Evolutionary conservation across 2,113 vertebrate species (phyloP), one percentile per base, ranked within the genome.

Genomic region (Gasterosteus aculeatus): DNA sequence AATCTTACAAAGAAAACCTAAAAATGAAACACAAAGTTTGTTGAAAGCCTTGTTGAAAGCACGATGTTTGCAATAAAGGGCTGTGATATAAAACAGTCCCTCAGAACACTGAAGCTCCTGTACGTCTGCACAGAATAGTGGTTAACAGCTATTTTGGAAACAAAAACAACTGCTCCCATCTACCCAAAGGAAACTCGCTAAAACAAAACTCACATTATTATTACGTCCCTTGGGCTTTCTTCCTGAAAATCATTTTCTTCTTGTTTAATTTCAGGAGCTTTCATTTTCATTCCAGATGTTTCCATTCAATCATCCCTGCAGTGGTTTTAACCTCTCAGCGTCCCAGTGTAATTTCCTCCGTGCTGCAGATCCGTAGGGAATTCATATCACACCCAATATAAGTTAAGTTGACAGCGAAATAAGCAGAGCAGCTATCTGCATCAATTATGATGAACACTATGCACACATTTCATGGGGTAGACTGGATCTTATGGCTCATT

Each of bases 331-430:
- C 68, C 60, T 59, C 66, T 72, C 44, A 53, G 38, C 72, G 59
- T 71, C 59, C 10, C 18, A n/a, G 29, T 47, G 35, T 62, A 78
- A 84, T 70, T 61, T 49, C 70, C 63, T 77, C 38, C 75, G 78
- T 54, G 44, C 59, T 59, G 65, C 77, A 84, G 74, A 85, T 80
- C 83, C 69, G 31, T 12, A 3, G 78, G 66, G 82, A 85, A 82
- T 80, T 83, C 42, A 74, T 75, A 81, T 84, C 74, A 75, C 69
- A 76, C 68, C 68, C 63, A 63, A 79, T 66, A 85, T 77, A 72
- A 84, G 81, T 84, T 65, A 79, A 83, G 80, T 59, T 91, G 89
- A 86, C 76, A 83, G 82, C 2, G 14, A 83, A 84, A 85, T 72
- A 87, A 83, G 72, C 63, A 72, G 54, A 82, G 78, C 42, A 63